Evolutionary conservation across 2,888 invertebrate genomes (phyloP).

Genomic region (Pristionchus entomophagus): DNA sequence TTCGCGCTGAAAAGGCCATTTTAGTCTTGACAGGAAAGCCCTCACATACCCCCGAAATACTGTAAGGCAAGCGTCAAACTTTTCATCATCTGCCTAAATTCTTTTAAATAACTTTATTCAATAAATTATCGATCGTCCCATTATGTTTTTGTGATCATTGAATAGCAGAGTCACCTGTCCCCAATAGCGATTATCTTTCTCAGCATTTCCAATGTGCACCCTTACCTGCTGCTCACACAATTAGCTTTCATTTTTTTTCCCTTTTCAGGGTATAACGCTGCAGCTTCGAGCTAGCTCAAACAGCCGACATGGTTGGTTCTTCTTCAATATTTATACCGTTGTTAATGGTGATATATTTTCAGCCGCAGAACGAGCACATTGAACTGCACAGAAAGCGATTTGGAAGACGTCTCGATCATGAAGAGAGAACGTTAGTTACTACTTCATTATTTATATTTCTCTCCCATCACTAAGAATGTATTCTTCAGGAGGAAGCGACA

Average conservation of each 20-base stretch:
- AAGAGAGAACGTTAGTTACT: constrained; percentile 85
- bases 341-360: constrained; percentile 42
- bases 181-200: neutral
- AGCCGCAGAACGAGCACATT: constrained; percentile 99
- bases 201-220: neutral
- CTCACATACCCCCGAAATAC: neutral
- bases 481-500: constrained; percentile 86
- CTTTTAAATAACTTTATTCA: too few species aligned
- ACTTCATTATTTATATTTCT: neutral
- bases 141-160: too few species aligned
- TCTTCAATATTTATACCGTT: neutral
- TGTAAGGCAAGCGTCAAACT: constrained; percentile 21
- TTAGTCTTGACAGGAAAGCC: neutral
- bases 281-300: neutral
- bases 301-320: constrained; percentile 18
- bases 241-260: too few species aligned
- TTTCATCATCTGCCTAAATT: neutral
- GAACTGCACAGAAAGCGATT: constrained; percentile 96
- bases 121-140: too few species aligned
- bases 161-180: neutral
- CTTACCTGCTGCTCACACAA: neutral
- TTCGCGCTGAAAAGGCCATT: too few species aligned
- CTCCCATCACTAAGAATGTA: neutral
- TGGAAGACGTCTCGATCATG: constrained; percentile 96
- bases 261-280: constrained; percentile 43